Base-by-base conservation (phyloP, 2,888 invertebrate genomes). In the Tortrix viridana region DNA sequence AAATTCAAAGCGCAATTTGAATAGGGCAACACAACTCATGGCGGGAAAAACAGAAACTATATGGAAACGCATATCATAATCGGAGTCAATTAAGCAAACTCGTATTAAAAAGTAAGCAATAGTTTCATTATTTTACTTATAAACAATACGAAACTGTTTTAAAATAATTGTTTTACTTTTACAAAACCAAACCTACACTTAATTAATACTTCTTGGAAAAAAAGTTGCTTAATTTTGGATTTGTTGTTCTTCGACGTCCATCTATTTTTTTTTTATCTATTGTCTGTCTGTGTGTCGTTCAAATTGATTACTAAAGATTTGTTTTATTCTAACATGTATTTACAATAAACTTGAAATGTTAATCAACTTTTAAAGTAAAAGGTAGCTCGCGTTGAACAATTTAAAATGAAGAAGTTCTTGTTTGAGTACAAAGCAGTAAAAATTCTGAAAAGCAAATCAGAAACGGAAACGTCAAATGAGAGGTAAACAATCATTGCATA, bases 361-460 rank as follows among this genome's bases (percentile, higher is more conserved):
- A 9, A 14, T 32, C 2, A 7, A 50, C 7, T 37, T 50, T 14
- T 50, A 1, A 23, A 32, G 32, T 9, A 5, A 7, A 32, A 32
- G 12, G 19, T 5, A 37, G 19, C 14, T 19, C 2, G 26, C 20
- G 37, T 22, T 20, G 22, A 48, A 26, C 26, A 7, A 48, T 47
- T 19, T 26, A 46, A 4, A 43, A 89, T 91, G 90, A 89, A 86
- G 79, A 92, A 89, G 77, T 92, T 92, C 78, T 67, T 92, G 72
- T 68, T 73, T 65, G 90, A 91, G 74, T 90, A 91, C 67, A 91
- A 90, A 79, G 76, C 80, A 56, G 71, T 81, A 55, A 80, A 79
- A 65, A 79, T 79, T 60, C 70, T 81, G 55, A 80, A 79, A 66
- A 79, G 78, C 75, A 77, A 77, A 66, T 84, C 86, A 18, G 79